These are phyloP conservation scores for Rissa tridactyla DNA, from an alignment of 2,113 vertebrate genomes.

Conservation along the genomic window DNA sequence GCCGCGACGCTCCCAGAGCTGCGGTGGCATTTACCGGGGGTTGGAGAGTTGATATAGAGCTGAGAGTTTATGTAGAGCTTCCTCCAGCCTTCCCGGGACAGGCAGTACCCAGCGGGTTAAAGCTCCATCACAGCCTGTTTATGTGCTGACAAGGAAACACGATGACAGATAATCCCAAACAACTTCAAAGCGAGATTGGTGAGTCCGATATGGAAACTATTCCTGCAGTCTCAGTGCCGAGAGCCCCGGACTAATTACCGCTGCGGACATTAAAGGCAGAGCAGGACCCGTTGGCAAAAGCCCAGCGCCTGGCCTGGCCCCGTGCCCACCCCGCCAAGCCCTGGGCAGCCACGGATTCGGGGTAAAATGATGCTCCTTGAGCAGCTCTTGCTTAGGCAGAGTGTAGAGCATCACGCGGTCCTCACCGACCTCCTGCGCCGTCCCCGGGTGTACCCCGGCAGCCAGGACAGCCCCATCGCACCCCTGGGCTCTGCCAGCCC, in stretches of 20 bases:
- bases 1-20: background rate
- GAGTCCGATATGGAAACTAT: conserved; percentile 48
- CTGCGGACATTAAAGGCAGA: background rate
- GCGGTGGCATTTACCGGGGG: rapidly evolving
- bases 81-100: conserved; percentile 32
- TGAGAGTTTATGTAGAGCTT: background rate
- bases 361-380: background rate
- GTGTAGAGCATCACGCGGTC: rapidly evolving
- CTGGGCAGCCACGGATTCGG: background rate
- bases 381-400: background rate
- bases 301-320: background rate
- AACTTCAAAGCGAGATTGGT: conserved; percentile 63
- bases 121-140: conserved; percentile 3
- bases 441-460: background rate
- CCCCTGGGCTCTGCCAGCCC: background rate
- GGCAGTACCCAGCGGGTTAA: conserved; percentile 39
- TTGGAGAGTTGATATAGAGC: background rate
- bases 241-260: background rate
- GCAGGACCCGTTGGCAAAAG: background rate
- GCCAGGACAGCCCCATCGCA: background rate
- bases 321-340: rapidly evolving
- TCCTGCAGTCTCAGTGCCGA: background rate
- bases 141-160: conserved; percentile 58
- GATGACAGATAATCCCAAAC: conserved; percentile 69
- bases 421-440: background rate